phyloP scores from a whole-genome alignment of 92 coral and sea anemone genomes.

The Diadumene lineata region DNA sequence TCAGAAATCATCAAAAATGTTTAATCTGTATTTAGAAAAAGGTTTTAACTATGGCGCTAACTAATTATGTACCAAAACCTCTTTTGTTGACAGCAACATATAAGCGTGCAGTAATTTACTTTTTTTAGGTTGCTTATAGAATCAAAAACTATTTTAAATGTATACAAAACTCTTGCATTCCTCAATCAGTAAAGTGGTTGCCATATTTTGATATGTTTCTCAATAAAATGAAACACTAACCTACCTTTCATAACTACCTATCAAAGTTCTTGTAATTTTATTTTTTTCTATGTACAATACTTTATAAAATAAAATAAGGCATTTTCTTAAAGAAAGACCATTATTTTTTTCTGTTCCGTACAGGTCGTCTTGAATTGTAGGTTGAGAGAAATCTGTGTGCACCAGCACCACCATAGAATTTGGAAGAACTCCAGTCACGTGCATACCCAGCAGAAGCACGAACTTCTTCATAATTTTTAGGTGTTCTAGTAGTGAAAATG shows the following conservation, averaged over 20 bases:
- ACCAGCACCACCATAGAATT: conserved; percentile 78
- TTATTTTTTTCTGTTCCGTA: conserved; percentile 9
- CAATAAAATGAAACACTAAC: neutral
- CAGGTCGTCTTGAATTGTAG: conserved; percentile 37
- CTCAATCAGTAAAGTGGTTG: neutral
- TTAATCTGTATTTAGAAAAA: too few relatives aligned
- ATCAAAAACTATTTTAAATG: too few relatives aligned
- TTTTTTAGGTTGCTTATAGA: too few relatives aligned
- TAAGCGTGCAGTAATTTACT: too few relatives aligned
- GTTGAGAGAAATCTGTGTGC: conserved; percentile 62
- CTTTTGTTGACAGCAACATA: too few relatives aligned
- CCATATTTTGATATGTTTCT: neutral
- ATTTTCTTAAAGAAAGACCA: neutral
- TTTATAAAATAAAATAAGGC: neutral
- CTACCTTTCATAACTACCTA: too few relatives aligned
- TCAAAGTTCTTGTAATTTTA: neutral
- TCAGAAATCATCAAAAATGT: too few relatives aligned
- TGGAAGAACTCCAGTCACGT: conserved; percentile 96
- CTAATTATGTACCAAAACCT: too few relatives aligned
- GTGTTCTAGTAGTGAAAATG: conserved; percentile 86
- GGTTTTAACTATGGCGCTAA: too few relatives aligned
- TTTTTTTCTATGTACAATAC: neutral
- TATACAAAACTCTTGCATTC: too few relatives aligned
- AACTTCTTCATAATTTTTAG: conserved; percentile 93
- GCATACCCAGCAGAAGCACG: conserved; percentile 73